Conservation (phyloP, 2,797 vertebrate genomes). For the Sternotherus odoratus region DNA sequence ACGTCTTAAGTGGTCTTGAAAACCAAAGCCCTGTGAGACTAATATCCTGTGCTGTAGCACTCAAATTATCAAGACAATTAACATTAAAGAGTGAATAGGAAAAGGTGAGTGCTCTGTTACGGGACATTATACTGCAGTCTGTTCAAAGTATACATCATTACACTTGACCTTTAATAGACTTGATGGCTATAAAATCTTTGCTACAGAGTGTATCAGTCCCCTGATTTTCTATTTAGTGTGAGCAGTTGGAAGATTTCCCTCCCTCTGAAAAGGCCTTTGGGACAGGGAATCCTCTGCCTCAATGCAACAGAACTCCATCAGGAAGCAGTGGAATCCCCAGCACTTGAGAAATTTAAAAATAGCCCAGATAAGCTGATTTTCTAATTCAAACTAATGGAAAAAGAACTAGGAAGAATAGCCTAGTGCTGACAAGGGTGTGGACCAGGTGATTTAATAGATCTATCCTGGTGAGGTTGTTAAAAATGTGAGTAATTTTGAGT, state of each 20-base stretch:
- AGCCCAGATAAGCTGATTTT: neutral
- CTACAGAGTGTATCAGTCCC: neutral
- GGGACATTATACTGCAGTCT: rapidly evolving
- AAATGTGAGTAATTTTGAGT: neutral
- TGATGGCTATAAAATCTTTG: rapidly evolving
- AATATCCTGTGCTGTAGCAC: neutral
- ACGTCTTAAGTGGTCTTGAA: neutral
- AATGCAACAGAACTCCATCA: neutral
- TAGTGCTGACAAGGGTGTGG: neutral
- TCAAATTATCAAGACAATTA: neutral
- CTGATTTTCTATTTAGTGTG: rapidly evolving
- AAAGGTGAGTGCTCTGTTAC: neutral
- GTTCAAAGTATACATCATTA: rapidly evolving
- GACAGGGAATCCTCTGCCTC: neutral
- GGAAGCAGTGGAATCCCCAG: neutral
- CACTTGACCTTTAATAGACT: rapidly evolving
- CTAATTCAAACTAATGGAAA: neutral
- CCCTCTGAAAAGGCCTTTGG: neutral
- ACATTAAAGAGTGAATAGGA: neutral
- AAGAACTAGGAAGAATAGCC: neutral
- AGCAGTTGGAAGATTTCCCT: neutral
- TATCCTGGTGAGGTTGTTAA: neutral
- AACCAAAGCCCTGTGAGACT: neutral
- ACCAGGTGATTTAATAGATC: neutral
- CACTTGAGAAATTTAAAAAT: neutral